A percentile compares a stretch with the other conserved stretches of the same genome.
phyloP scores from a whole-genome alignment of 2,888 invertebrate genomes.

The Thyatira batis region DNA sequence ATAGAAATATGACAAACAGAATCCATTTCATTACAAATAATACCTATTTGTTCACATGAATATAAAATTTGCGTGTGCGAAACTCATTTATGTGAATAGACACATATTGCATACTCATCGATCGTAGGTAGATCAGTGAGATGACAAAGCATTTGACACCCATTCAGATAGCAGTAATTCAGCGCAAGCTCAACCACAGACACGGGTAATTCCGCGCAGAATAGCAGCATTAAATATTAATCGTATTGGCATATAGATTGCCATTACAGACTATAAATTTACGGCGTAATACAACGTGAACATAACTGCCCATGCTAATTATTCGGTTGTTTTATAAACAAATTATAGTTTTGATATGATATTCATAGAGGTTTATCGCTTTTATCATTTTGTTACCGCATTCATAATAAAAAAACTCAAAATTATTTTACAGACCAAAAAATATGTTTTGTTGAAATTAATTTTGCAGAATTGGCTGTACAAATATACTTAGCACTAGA shows the following conservation, averaged over 20 bases:
- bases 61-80: background rate
- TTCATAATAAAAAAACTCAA: no score
- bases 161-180: conserved; percentile 70
- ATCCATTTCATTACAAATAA: background rate
- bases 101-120: background rate
- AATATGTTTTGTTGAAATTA: no score
- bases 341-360: background rate
- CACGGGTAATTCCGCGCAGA: conserved; percentile 70
- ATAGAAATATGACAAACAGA: conserved; percentile 12
- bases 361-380: no score
- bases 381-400: no score
- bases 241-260: conserved; percentile 74
- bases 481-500: conserved; percentile 10
- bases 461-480: background rate
- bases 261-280: conserved; percentile 65
- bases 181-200: conserved; percentile 69
- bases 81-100: background rate
- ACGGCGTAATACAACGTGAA: conserved; percentile 46
- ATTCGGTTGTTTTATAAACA: conserved; percentile 47
- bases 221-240: conserved; percentile 77
- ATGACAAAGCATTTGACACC: conserved; percentile 58
- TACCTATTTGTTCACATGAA: background rate
- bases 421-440: no score
- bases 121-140: conserved; percentile 27
- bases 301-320: conserved; percentile 57